phyloP scores from a whole-genome alignment of 2,797 vertebrate genomes.

The Hybognathus amarus region DNA sequence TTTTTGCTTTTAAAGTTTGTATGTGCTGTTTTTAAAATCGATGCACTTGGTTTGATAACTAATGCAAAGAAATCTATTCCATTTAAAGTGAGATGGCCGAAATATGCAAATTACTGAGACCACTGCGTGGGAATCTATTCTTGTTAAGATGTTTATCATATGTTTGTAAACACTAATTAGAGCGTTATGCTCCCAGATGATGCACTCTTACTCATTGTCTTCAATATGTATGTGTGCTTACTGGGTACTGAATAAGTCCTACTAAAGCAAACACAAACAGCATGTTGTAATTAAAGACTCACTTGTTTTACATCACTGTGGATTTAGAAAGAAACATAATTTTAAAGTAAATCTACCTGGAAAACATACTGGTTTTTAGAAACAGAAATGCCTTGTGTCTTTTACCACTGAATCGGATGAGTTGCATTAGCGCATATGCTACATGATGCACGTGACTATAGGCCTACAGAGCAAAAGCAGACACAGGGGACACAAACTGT shows the following conservation, averaged over 20 bases:
- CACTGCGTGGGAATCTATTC: not conserved
- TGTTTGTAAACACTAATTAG: conserved; percentile 15
- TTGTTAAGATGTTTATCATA: conserved; percentile 13
- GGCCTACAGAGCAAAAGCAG: conserved; percentile 1
- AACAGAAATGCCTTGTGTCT: not conserved
- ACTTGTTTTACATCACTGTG: conserved; percentile 10
- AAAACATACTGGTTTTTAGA: not conserved
- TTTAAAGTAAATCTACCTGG: not conserved
- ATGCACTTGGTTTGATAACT: not conserved
- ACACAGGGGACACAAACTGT: conserved; percentile 1
- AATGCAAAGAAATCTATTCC: not conserved
- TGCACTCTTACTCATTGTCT: not conserved
- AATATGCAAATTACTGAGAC: not conserved
- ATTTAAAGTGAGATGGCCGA: not conserved
- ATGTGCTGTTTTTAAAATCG: not conserved
- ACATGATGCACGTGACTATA: not conserved
- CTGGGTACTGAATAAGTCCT: not conserved
- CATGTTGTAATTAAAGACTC: conserved; percentile 35
- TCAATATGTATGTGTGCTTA: not conserved
- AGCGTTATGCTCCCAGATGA: not conserved
- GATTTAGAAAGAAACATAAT: conserved; percentile 7
- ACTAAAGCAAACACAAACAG: conserved; percentile 29
- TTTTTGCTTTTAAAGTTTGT: not conserved
- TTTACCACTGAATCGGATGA: not conserved
- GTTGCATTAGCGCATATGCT: not conserved